Evolutionary conservation across 1,140 invertebrate genomes (phyloP), one percentile per base, ranked within the genome.

Genomic region (Neotoxoptera formosana): DNA sequence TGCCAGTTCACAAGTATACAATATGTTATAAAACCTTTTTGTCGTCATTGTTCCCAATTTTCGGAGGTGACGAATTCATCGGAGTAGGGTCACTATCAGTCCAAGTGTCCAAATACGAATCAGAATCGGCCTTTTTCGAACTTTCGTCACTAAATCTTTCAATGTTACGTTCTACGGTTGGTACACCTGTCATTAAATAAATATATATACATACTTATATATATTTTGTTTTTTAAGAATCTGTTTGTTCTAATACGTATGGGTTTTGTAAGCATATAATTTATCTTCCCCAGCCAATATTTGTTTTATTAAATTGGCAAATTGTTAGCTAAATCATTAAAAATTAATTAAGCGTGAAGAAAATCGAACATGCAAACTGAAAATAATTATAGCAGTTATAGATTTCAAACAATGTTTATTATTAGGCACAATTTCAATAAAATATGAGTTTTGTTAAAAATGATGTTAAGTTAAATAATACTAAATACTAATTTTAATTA

Each of bases 131-230:
- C 94, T 96, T 96, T 94, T 96, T 96, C 30, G 96, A 96, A 94
- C 96, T 96, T 94, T 96, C 96, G 94, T 97, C 96, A 94, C 96
- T 97, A 94, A 96, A 95, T 93, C 96, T 95, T 92, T 96, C 96
- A 51, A 94, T 83, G n/a, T 90, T 91, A 17, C 93, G 89, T 92
- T 94, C 94, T 81, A 90, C 41, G 76, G 81, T 51, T 11, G 83
- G 76, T 2, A 90, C 60, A 67, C 89, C 89, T 89, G 7, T 48
- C 20, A 41, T 45, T 47, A 36, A 53, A 41, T 17, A 34, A 36
- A 76, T 86, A 47, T 47, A 47, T 47, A 2, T 30, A 84, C 7
- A 30, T 23, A 86, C 45, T 76, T 81, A 81, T 36, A 21, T 36
- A 7, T 36, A 67, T 81, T 36, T 81, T 83, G 41, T 84, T 84